These are phyloP conservation scores for Tachina grossa DNA, from an alignment of 2,888 invertebrate species.

Conservation along the genomic window DNA sequence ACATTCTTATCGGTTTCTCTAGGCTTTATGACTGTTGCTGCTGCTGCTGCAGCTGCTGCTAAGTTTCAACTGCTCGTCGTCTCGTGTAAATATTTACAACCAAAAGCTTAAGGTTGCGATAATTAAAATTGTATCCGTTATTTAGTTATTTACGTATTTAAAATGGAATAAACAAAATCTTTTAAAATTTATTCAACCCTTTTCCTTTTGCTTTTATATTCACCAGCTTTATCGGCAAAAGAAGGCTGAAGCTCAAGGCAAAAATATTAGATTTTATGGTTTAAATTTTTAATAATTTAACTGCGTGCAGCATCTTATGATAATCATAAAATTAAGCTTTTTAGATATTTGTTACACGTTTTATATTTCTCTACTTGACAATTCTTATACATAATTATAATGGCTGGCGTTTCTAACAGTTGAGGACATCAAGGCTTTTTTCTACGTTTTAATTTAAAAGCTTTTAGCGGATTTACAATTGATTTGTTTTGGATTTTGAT, in stretches of 20 bases:
- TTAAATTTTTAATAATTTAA: conserved; percentile 80
- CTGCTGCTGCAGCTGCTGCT: background rate
- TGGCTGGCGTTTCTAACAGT: conserved; percentile 35
- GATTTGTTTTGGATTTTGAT: background rate
- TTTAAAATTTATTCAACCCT: conserved; percentile 49
- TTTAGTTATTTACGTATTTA: conserved; percentile 73
- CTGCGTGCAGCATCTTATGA: conserved; percentile 64
- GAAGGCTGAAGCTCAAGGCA: conserved; percentile 67
- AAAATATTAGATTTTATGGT: conserved; percentile 79
- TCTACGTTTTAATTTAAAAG: conserved; percentile 24
- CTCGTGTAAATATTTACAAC: conserved; percentile 80
- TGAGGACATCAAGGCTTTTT: conserved; percentile 11
- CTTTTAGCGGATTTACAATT: conserved; percentile 15
- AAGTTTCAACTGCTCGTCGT: conserved; percentile 73
- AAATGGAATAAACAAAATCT: conserved; percentile 44
- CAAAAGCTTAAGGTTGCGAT: conserved; percentile 82
- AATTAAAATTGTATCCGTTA: conserved; percentile 82
- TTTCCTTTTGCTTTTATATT: background rate
- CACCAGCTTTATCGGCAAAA: conserved; percentile 28
- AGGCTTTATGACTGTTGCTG: conserved; percentile 33
- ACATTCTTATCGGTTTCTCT: conserved; percentile 70
- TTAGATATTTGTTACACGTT: conserved; percentile 68
- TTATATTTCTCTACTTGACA: conserved; percentile 48
- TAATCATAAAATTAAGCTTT: conserved; percentile 67
- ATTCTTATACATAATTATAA: conserved; percentile 55